phyloP scores from a whole-genome alignment of 1,140 invertebrate genomes.

The Proctacanthus coquilletti region DNA sequence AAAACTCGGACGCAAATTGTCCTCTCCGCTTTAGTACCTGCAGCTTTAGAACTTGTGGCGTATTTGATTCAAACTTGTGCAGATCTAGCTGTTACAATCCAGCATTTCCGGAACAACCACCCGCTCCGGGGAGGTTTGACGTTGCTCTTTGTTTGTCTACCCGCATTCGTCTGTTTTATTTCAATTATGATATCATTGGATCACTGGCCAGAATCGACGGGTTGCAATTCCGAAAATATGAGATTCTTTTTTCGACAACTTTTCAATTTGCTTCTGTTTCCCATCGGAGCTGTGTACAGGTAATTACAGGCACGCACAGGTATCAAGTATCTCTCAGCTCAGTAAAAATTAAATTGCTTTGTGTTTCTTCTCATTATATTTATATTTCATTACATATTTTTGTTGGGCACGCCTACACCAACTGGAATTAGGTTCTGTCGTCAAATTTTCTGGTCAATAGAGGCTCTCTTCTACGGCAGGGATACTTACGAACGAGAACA shows the following conservation, averaged over 20 bases:
- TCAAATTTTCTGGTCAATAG: slow-evolving; percentile 53
- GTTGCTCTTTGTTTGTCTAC: slow-evolving; percentile 14
- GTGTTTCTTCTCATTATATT: neutral
- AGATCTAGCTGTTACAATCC: slow-evolving; percentile 33
- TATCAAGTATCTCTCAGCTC: neutral
- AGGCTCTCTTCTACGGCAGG: slow-evolving; percentile 39
- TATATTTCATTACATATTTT: too few species aligned
- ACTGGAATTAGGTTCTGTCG: slow-evolving; percentile 35
- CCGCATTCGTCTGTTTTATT: slow-evolving; percentile 16
- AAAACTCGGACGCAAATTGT: slow-evolving; percentile 36
- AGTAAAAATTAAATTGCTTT: slow-evolving; percentile 2
- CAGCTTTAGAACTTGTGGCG: slow-evolving; percentile 27
- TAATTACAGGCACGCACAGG: too few species aligned
- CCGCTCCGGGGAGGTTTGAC: slow-evolving; percentile 20
- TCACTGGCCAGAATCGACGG: slow-evolving; percentile 35
- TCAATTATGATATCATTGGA: slow-evolving; percentile 27
- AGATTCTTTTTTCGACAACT: slow-evolving; percentile 15
- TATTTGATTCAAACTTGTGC: slow-evolving; percentile 34
- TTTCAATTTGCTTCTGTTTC: slow-evolving; percentile 42
- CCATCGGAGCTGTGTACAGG: slow-evolving; percentile 51
- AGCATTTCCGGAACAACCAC: slow-evolving; percentile 33
- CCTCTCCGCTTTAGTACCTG: slow-evolving; percentile 34
- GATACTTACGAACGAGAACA: slow-evolving; percentile 39
- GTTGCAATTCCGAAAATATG: slow-evolving; percentile 12
- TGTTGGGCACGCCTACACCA: neutral